Evolutionary conservation across 2,888 invertebrate species (phyloP).

Genomic region (Ophraella communa): DNA sequence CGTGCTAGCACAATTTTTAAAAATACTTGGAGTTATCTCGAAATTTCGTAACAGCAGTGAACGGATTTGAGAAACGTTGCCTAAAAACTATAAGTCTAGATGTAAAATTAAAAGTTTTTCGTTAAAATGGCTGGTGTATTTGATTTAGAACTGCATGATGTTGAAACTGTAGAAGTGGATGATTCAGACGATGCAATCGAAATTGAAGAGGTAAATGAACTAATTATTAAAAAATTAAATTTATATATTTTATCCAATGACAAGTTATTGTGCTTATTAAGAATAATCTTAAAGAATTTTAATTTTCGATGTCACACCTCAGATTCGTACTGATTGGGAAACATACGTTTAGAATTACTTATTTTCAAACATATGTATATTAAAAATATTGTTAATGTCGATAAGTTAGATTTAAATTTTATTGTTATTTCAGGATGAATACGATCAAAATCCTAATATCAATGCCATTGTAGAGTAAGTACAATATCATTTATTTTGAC

Average conservation of each 20-base stretch:
- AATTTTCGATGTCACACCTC: slow-evolving; percentile 37
- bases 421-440: slow-evolving; percentile 71
- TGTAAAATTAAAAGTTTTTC: slow-evolving; percentile 24
- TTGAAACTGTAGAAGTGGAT: slow-evolving; percentile 65
- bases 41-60: slow-evolving; percentile 29
- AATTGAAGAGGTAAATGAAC: slow-evolving; percentile 79
- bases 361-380: neutral
- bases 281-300: neutral
- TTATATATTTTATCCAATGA: neutral
- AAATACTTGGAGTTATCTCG: slow-evolving; percentile 29
- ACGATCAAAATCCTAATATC: slow-evolving; percentile 79
- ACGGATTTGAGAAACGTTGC: slow-evolving; percentile 18
- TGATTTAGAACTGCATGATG: slow-evolving; percentile 87
- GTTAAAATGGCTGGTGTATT: slow-evolving; percentile 83
- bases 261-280: neutral
- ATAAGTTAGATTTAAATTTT: neutral
- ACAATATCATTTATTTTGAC: slow-evolving; percentile 26
- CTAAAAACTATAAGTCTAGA: slow-evolving; percentile 34
- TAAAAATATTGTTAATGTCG: neutral
- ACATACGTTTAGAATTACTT: slow-evolving; percentile 7
- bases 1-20: slow-evolving; percentile 41
- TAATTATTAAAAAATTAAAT: slow-evolving; percentile 2
- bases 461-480: slow-evolving; percentile 83
- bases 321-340: slow-evolving; percentile 2
- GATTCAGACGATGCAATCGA: slow-evolving; percentile 85